Evolutionary conservation across 1,140 invertebrate species (phyloP), one percentile per base, ranked within the genome.

Genomic region (Globodera ellingtonae): DNA sequence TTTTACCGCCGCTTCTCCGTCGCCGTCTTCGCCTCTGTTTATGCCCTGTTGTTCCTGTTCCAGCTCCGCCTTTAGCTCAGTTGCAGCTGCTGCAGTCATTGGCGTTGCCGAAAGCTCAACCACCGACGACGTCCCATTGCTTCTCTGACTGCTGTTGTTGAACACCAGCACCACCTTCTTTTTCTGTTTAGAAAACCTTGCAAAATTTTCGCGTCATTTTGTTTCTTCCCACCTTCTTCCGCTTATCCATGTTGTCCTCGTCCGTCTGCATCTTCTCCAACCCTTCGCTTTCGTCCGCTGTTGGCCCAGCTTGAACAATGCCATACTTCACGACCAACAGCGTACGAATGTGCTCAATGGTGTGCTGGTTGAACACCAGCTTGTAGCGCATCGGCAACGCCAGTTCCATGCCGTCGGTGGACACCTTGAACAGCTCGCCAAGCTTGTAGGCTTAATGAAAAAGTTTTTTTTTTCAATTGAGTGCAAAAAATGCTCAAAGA

Each of bases 371-470:
- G 24, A 77, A 77, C 52, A 77, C 47, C 18, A 35, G 56, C 47
- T 21, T n/a, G 48, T 77, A 77, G 21, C 75, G 75, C 21, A 15
- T 50, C 44, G 75, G 75, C 13, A 77, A 35, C 6, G 52, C 44
- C 75, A 77, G 35, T 69, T 77, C 75, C 4, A 10, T 18, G 46
- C 48, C 24, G 7, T 59, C 59, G 35, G 69, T 69, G 10, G 47
- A 21, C 21, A 50, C n/a, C 47, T 77, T 77, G 35, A 70, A 77
- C 10, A 77, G 8, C 18, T 77, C 75, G 65, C 75, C 75, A 62
- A 77, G 75, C 65, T 77, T 77, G 59, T 47, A 77, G 21, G 69
- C 75, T 77, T 18, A 13, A 52, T 15, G 0, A 9, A 52, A 9
- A 52, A 52, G 8, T 52, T 52, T 52, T 8, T 3, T 3, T 10